phyloP scores from a whole-genome alignment of 2,113 vertebrate genomes.

The Chloebia gouldiae region DNA sequence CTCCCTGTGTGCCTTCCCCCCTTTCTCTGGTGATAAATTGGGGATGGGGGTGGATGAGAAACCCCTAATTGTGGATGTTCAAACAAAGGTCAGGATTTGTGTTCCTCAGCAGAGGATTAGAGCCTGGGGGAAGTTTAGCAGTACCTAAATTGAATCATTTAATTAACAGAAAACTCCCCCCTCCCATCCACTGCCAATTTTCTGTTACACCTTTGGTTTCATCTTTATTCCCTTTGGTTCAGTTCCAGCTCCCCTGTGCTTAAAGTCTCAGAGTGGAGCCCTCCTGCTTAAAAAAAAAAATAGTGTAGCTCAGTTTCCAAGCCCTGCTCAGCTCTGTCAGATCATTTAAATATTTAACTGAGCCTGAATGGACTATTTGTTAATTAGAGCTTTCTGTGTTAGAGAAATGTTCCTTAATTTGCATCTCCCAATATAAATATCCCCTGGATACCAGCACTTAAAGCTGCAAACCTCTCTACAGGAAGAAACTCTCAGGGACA shows the following conservation, averaged over 20 bases:
- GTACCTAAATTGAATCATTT: background rate
- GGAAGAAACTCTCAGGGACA: background rate
- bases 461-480: background rate
- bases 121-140: background rate
- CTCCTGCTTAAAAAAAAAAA: background rate
- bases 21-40: background rate
- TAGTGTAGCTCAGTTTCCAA: background rate
- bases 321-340: background rate
- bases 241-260: background rate
- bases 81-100: background rate
- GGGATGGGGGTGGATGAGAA: background rate
- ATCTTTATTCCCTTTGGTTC: background rate
- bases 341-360: background rate
- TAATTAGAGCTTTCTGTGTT: conserved; percentile 9
- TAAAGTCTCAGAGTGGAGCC: background rate
- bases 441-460: background rate
- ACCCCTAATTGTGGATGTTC: background rate
- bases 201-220: background rate
- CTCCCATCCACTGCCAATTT: background rate
- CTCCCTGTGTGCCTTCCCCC: background rate
- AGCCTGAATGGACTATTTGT: background rate
- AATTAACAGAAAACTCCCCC: background rate
- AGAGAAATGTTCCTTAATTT: background rate
- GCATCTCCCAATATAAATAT: background rate
- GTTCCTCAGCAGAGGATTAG: background rate